Conservation (phyloP, 2,113 vertebrate genomes). For the Aramus guarauna region DNA sequence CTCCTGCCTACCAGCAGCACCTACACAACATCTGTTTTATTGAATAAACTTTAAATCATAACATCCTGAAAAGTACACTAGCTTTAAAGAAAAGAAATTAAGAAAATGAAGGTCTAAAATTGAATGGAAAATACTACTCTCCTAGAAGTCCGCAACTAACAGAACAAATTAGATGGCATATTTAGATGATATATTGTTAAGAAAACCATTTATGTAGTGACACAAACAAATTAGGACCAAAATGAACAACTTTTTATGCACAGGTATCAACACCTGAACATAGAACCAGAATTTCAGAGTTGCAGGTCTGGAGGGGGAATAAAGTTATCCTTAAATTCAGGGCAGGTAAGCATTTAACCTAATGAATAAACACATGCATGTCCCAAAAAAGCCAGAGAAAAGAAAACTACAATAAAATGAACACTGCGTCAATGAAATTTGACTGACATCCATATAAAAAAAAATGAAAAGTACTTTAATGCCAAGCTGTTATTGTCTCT, state of each 20-base stretch:
- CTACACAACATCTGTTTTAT: neutral
- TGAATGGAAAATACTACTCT: neutral
- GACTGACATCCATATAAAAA: neutral
- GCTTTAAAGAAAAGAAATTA: neutral
- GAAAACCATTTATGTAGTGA: neutral
- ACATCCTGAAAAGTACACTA: neutral
- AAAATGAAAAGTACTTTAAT: neutral
- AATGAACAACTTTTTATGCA: neutral
- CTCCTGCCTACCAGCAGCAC: neutral
- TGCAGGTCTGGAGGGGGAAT: neutral
- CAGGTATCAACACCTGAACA: neutral
- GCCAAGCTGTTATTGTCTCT: neutral
- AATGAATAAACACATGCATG: neutral
- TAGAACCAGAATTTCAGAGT: neutral
- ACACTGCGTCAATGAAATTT: neutral
- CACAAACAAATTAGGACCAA: neutral
- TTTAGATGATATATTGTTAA: neutral
- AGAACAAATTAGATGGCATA: neutral
- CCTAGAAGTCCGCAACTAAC: neutral
- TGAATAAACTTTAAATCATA: neutral
- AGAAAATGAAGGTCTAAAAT: neutral
- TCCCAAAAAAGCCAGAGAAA: neutral
- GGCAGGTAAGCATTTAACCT: neutral
- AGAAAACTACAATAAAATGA: neutral
- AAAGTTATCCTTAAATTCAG: neutral